phyloP scores from a whole-genome alignment of 2,113 vertebrate genomes.

The Eurypyga helias region DNA sequence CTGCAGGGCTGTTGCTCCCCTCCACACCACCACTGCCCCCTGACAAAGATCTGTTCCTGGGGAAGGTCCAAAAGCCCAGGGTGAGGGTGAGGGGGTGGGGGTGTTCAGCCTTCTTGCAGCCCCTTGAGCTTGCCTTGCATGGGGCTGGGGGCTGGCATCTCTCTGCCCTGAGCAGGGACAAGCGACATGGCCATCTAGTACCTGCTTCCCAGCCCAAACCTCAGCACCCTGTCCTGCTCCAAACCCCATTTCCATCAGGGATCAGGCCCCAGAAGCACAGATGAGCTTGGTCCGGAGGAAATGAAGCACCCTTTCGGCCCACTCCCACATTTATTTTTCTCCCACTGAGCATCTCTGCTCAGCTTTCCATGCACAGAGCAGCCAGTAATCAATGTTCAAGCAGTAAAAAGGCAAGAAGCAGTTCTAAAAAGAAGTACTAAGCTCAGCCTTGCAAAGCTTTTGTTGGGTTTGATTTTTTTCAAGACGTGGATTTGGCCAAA shows the following conservation, averaged over 20 bases:
- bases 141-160: background rate
- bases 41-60: background rate
- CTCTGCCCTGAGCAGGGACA: background rate
- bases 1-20: background rate
- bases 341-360: background rate
- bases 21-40: background rate
- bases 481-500: background rate
- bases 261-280: background rate
- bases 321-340: background rate
- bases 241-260: background rate
- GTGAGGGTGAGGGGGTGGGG: too few species aligned
- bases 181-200: background rate
- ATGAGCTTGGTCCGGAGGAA: background rate
- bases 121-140: background rate
- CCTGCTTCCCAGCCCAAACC: background rate
- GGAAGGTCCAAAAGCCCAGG: background rate
- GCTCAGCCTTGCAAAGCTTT: background rate
- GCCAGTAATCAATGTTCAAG: background rate
- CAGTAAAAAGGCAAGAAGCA: background rate
- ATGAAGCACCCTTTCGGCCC: background rate
- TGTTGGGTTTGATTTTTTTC: background rate
- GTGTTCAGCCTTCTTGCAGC: background rate
- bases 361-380: background rate
- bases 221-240: background rate
- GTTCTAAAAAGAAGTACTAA: background rate